These are phyloP conservation scores for Drosophila dives DNA, from an alignment of 2,888 invertebrate species.

Conservation along the genomic window DNA sequence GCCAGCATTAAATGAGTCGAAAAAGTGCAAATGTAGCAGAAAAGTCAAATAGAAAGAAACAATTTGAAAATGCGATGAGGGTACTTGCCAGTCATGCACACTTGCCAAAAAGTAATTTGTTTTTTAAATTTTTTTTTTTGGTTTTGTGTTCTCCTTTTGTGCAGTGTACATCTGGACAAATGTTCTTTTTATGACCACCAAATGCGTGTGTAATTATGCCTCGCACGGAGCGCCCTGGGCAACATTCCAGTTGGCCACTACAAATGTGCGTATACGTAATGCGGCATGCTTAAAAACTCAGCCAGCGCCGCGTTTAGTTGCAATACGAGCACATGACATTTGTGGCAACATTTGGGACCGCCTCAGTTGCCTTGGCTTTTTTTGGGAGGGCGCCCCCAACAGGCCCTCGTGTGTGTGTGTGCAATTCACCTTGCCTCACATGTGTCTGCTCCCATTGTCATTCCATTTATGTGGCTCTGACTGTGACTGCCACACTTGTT, in stretches of 20 bases:
- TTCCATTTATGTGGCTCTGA: constrained; percentile 39
- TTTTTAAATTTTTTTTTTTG: not conserved
- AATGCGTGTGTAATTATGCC: constrained; percentile 78
- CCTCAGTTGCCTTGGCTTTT: constrained; percentile 50
- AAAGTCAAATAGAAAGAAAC: not conserved
- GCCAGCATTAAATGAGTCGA: not conserved
- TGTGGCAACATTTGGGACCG: constrained; percentile 62
- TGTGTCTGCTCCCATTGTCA: constrained; percentile 47
- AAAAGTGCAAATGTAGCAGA: not conserved
- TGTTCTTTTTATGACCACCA: constrained; percentile 75
- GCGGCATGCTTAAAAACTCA: constrained; percentile 62
- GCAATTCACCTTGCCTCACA: constrained; percentile 46
- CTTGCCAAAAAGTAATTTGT: not conserved
- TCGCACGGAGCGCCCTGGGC: constrained; percentile 48
- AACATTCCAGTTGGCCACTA: constrained; percentile 51
- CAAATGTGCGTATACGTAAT: constrained; percentile 70
- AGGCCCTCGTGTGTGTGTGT: constrained; percentile 2
- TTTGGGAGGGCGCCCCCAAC: constrained; percentile 8
- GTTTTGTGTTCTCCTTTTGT: constrained; percentile 16
- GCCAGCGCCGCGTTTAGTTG: constrained; percentile 56
- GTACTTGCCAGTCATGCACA: constrained; percentile 2
- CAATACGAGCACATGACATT: constrained; percentile 66
- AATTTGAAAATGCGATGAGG: not conserved
- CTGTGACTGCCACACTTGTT: constrained; percentile 38
- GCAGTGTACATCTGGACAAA: constrained; percentile 61